Evolutionary conservation across 2,113 vertebrate genomes (phyloP).

Genomic region (Tenrec ecaudatus): DNA sequence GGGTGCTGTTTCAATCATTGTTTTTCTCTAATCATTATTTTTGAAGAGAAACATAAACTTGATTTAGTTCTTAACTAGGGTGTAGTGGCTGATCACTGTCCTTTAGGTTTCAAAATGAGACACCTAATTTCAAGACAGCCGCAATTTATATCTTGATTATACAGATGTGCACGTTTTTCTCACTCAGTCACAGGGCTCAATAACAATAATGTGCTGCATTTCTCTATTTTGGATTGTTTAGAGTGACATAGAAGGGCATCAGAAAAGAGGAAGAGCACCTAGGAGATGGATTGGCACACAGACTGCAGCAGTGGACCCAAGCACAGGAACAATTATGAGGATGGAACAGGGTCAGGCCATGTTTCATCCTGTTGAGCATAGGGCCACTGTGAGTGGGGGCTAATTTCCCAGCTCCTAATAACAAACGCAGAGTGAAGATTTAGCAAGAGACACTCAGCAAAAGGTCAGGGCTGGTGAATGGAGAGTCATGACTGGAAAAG

Average conservation of each 20-base stretch:
- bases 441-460: conserved; percentile 51
- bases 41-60: conserved; percentile 67
- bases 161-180: conserved; percentile 65
- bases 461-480: conserved; percentile 47
- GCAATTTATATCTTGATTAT: conserved; percentile 66
- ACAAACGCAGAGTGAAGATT: conserved; percentile 14
- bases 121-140: conserved; percentile 45
- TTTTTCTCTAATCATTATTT: conserved; percentile 37
- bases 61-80: conserved; percentile 70
- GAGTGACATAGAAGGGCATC: no score
- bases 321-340: no score
- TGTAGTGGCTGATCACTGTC: conserved; percentile 70
- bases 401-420: no score
- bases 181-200: conserved; percentile 63
- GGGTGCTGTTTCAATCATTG: conserved; percentile 31
- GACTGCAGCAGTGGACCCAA: no score
- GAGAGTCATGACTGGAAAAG: not conserved
- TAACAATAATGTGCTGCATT: conserved; percentile 34
- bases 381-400: no score
- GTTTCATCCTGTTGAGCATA: no score
- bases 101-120: conserved; percentile 58
- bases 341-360: no score
- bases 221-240: conserved; percentile 62
- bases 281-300: no score
- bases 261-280: no score